phyloP scores from a whole-genome alignment of 2,888 invertebrate genomes.

The Macrostomum cliftonense region DNA sequence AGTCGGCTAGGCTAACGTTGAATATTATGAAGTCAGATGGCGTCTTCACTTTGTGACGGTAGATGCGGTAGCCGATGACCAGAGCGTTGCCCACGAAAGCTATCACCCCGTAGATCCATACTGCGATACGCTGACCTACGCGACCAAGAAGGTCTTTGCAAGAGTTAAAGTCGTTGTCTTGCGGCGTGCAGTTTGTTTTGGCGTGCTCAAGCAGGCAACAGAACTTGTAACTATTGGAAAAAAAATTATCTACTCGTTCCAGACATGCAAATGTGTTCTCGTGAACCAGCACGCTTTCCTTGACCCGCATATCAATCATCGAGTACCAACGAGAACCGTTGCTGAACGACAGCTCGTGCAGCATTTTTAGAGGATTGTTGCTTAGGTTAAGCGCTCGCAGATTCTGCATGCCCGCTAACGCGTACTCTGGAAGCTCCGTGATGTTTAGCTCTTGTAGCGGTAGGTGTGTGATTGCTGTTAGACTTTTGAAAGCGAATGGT shows the following conservation, averaged over 20 bases:
- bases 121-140: slow-evolving; percentile 36
- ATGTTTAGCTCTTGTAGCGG: neutral
- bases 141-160: slow-evolving; percentile 35
- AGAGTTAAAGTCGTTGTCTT: slow-evolving; percentile 31
- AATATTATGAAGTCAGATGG: slow-evolving; percentile 43
- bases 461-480: neutral
- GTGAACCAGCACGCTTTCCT: slow-evolving; percentile 2
- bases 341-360: no score
- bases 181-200: slow-evolving; percentile 20
- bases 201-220: slow-evolving; percentile 35
- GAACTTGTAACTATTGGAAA: slow-evolving; percentile 35
- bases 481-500: neutral
- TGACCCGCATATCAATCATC: no score
- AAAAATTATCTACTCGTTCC: slow-evolving; percentile 9
- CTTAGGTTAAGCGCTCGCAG: no score
- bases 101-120: slow-evolving; percentile 47
- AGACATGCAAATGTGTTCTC: slow-evolving; percentile 10
- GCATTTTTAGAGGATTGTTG: no score
- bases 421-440: no score
- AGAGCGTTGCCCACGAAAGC: slow-evolving; percentile 46
- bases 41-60: slow-evolving; percentile 23
- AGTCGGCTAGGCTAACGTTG: slow-evolving; percentile 47
- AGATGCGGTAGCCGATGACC: slow-evolving; percentile 40
- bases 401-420: no score
- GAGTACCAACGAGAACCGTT: no score